Evolutionary conservation across 2,113 vertebrate genomes (phyloP), one percentile per base, ranked within the genome.

Genomic region (Sphaerodactylus townsendi): DNA sequence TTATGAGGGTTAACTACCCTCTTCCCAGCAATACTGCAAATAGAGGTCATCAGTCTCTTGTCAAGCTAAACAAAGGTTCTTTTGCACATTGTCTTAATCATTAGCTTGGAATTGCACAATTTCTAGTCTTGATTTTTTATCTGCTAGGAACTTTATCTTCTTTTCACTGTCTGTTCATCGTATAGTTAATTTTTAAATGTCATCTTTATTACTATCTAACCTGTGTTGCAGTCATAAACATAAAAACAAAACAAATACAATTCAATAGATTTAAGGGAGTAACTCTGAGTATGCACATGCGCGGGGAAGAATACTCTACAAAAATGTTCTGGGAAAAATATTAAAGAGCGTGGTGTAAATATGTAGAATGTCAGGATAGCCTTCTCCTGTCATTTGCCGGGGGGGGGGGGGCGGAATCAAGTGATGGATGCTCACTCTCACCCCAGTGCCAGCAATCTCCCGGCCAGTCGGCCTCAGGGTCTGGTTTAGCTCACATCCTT

Each of bases 1-100:
- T 81, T 89, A 88, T 86, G 90, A 87, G 86, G 82, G 89, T 93
- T 92, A 93, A 93, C 90, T 92, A 87, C 90, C 92, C 88, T 84
- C 86, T 92, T 94, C 86, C 87, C 83, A 86, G 79, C 50, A 84
- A 86, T 89, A 89, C 91, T 90, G 88, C 90, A 92, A 94, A 85
- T 81, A 92, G 92, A 91, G 92, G 89, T 89, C 86, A 91, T 62
- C 71, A 84, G 65, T 88, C 79, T 79, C 77, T 79, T 84, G 2
- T 68, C 70, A 84, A 87, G 65, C 5, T 0, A 79, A n/a, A 79
- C 81, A 87, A 84, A 89, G 78, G 68, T 81, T 90, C 83, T 86
- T 68, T 86, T 89, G 66, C 0, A 14, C 35, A 62, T 85, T 65
- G 44, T 39, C 66, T 81, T 71, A 77, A 59, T 30, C 50, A 65